These are phyloP conservation scores for Epistrophe eligans DNA, from an alignment of 2,888 invertebrate species.

Conservation along the genomic window DNA sequence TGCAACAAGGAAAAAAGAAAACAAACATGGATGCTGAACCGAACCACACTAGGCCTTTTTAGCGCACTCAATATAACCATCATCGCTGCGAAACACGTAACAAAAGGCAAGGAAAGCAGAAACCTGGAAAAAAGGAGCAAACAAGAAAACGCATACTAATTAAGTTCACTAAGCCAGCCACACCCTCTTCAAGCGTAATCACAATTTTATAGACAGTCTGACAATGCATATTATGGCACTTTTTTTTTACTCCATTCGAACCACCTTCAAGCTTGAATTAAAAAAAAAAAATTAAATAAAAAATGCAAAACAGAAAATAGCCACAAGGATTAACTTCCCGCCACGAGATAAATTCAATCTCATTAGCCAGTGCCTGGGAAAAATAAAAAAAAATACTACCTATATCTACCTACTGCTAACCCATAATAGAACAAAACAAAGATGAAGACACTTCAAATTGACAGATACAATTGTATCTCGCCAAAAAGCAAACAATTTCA, in stretches of 20 bases:
- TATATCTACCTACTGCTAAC: not conserved
- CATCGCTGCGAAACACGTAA: conserved; percentile 18
- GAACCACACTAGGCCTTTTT: conserved; percentile 64
- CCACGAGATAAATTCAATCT: conserved; percentile 70
- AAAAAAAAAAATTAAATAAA: not conserved
- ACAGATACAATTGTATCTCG: conserved; percentile 72
- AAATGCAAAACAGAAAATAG: conserved; percentile 36
- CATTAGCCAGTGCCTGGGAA: conserved; percentile 54
- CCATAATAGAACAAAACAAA: conserved; percentile 50
- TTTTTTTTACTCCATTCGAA: conserved; percentile 15
- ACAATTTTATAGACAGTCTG: conserved; percentile 27
- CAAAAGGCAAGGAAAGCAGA: conserved; percentile 36
- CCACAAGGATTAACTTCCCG: conserved; percentile 72
- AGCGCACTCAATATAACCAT: conserved; percentile 37
- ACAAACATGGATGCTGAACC: conserved; percentile 72
- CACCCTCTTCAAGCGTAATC: conserved; percentile 55
- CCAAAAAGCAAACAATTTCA: conserved; percentile 52
- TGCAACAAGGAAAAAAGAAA: conserved; percentile 71
- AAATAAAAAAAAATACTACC: conserved; percentile 5
- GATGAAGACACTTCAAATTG: conserved; percentile 74
- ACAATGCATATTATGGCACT: conserved; percentile 65
- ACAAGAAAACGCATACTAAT: conserved; percentile 70
- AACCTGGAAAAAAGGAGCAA: conserved; percentile 35
- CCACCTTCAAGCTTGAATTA: conserved; percentile 1
- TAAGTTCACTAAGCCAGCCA: conserved; percentile 70